Percentiles rank a stretch among this genome's conserved stretches.
Evolutionary conservation across 2,797 vertebrate genomes (phyloP).

Genomic region (Acrossocheilus wenchowensis): DNA sequence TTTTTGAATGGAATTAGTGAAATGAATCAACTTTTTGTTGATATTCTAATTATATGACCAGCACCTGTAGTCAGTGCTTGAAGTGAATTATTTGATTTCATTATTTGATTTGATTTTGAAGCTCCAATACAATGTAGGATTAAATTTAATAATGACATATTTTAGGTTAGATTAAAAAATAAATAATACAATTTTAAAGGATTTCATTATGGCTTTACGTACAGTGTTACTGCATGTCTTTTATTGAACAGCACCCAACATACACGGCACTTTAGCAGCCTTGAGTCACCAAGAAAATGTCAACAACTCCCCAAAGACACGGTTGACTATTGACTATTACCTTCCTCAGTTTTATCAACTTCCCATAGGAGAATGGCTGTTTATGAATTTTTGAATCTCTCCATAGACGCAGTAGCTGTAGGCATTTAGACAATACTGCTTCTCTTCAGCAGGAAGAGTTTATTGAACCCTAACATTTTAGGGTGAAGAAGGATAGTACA

Average conservation of each 20-base stretch:
- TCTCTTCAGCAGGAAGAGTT: slow-evolving; percentile 65
- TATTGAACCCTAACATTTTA: slow-evolving; percentile 71
- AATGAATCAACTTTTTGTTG: too few relatives aligned
- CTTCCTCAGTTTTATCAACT: slow-evolving; percentile 59
- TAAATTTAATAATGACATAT: not conserved
- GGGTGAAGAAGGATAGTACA: slow-evolving; percentile 71
- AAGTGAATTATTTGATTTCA: not conserved
- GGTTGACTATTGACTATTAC: slow-evolving; percentile 54
- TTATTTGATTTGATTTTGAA: not conserved
- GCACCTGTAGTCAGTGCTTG: not conserved
- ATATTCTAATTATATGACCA: too few relatives aligned
- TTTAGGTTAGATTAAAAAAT: not conserved
- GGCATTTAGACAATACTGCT: slow-evolving; percentile 69
- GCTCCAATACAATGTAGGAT: not conserved
- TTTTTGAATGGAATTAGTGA: too few relatives aligned
- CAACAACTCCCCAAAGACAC: slow-evolving; percentile 36
- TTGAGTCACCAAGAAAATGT: slow-evolving; percentile 21
- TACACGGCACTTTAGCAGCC: not conserved
- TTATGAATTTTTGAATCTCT: slow-evolving; percentile 72
- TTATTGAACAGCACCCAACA: not conserved
- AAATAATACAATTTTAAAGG: not conserved
- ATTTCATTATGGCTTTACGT: too few relatives aligned
- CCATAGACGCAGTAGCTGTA: slow-evolving; percentile 63
- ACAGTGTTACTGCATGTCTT: not conserved
- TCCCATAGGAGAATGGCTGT: slow-evolving; percentile 13